phyloP scores from a whole-genome alignment of 2,888 invertebrate species.

The Drosophila rubida region DNA sequence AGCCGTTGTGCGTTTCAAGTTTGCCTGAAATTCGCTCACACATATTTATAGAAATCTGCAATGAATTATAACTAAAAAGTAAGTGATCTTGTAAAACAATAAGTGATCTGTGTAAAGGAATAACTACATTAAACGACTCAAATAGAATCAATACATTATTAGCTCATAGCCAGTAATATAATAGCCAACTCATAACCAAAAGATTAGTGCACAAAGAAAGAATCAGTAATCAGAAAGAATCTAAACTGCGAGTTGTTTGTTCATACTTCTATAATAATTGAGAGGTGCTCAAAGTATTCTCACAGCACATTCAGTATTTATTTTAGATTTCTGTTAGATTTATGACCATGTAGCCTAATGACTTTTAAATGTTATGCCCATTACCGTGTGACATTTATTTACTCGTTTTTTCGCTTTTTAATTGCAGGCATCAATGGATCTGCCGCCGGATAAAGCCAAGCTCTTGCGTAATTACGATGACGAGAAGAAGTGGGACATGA shows the following conservation, averaged over 20 bases:
- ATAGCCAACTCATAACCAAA: no score
- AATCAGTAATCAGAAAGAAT: no score
- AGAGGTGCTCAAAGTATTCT: background rate
- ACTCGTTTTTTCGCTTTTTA: constrained; percentile 9
- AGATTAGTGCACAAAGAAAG: no score
- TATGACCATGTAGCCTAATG: constrained; percentile 31
- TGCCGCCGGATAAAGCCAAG: constrained; percentile 99
- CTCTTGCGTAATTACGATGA: constrained; percentile 97
- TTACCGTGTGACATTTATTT: constrained; percentile 40
- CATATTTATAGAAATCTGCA: background rate
- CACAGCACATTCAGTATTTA: constrained; percentile 1
- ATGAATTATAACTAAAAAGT: no score
- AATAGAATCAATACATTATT: no score
- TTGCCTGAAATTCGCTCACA: background rate
- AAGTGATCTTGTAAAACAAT: no score
- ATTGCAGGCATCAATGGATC: constrained; percentile 97
- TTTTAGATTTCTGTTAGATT: constrained; percentile 4
- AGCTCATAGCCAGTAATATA: no score
- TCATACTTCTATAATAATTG: no score
- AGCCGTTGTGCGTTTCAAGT: background rate
- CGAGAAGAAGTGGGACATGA: constrained; percentile 99
- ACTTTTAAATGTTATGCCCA: constrained; percentile 33
- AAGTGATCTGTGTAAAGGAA: no score
- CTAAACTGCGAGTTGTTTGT: background rate
- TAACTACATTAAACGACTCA: background rate